Base-by-base conservation (phyloP, 2,797 vertebrate genomes). In the Harpagifer antarcticus region DNA sequence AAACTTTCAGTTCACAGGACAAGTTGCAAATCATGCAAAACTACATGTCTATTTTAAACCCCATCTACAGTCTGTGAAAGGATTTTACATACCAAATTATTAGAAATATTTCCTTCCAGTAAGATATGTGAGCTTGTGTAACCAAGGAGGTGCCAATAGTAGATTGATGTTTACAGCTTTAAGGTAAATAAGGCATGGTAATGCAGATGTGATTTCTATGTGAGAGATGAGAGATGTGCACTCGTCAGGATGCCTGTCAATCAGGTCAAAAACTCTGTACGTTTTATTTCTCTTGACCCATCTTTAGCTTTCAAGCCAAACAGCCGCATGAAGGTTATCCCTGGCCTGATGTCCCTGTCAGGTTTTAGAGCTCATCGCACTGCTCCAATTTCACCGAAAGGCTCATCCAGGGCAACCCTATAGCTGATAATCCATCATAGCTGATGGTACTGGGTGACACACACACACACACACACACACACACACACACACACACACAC, bases 381-480 rank as follows among this genome's bases (percentile, higher is more conserved):
- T 89, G 84, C 77, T 86, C 86, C 85, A 87, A 19, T 88, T 89
- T 74, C 62, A 82, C 74, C 53, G 48, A 16, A 87, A 71, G 74
- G 81, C 81, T 84, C 82, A 82, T 84, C 76, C 77, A 84, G 76
- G 81, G 74, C 81, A 85, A 58, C 62, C 67, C 76, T 69, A 85
- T 68, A 84, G 78, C 63, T 81, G 47, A 82, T 86, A 80, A 86
- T 89, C 85, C 76, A 89, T 89, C 79, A 86, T 73, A 63, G 70
- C 65, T 84, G 85, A 89, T 85, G 69, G 76, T 73, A 75, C 68
- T 48, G 71, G 66, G 67, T 72, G 72, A 19, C 11, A 13, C 27
- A 65, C 65, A 49, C 49, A 27, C 45, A 57, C 19, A 43, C 44
- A 33, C 42, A 42, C n/a, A 31, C 56, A 62, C 55, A 55, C 42